These are phyloP conservation scores for Achroia grisella DNA, from an alignment of 1,140 invertebrate species.

Conservation along the genomic window DNA sequence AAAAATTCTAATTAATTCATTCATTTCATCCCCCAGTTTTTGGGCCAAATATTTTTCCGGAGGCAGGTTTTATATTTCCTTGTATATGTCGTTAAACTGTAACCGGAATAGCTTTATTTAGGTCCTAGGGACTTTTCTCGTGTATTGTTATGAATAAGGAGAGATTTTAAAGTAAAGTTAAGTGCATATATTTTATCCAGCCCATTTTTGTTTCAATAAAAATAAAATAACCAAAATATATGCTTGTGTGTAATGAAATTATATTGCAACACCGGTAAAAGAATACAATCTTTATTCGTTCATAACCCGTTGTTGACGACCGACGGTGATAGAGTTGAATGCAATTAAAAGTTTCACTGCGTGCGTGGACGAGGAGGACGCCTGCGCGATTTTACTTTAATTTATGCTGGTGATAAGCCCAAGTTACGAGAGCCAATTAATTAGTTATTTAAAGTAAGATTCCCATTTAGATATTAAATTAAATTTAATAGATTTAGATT, in stretches of 20 bases:
- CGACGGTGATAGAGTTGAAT: conserved; percentile 66
- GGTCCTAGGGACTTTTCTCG: no score
- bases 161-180: no score
- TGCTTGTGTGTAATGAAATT: no score
- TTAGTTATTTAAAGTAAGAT: conserved; percentile 65
- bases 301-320: conserved; percentile 58
- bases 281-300: conserved; percentile 16
- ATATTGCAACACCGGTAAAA: no score
- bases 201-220: no score
- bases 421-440: conserved; percentile 69
- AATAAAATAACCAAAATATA: no score
- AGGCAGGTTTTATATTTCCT: no score
- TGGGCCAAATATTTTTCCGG: conserved; percentile 16
- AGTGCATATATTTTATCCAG: no score
- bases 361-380: conserved; percentile 59
- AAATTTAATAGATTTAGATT: conserved; percentile 27
- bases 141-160: no score
- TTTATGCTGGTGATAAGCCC: conserved; percentile 67
- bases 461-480: conserved; percentile 37
- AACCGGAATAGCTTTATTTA: no score
- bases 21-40: conserved; percentile 15
- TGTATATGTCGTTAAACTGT: background rate
- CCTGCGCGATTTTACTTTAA: conserved; percentile 59
- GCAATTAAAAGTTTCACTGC: conserved; percentile 72
- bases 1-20: conserved; percentile 35